phyloP scores from a whole-genome alignment of 2,113 vertebrate genomes.

The Anoura caudifer region DNA sequence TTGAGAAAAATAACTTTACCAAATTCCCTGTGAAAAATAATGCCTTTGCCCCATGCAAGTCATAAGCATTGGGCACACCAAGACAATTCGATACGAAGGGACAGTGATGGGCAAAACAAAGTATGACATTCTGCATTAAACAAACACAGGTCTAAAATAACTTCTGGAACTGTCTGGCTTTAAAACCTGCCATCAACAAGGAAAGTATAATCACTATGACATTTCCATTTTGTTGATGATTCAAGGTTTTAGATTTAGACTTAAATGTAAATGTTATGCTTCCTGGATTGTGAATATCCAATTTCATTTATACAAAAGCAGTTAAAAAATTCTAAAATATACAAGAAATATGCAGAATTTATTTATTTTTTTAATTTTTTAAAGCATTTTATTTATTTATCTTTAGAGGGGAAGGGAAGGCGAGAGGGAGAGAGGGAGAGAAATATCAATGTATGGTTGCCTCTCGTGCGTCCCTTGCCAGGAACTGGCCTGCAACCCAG shows the following conservation, averaged over 20 bases:
- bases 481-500: too few relatives aligned
- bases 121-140: neutral
- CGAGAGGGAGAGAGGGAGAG: too few relatives aligned
- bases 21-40: neutral
- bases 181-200: neutral
- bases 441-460: too few relatives aligned
- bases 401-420: too few relatives aligned
- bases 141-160: neutral
- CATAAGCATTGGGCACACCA: neutral
- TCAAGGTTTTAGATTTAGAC: slow-evolving; percentile 36
- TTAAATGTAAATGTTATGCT: neutral
- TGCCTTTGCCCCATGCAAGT: neutral
- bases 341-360: neutral
- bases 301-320: neutral
- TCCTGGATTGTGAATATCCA: slow-evolving; percentile 32
- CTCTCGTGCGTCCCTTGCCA: too few relatives aligned
- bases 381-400: too few relatives aligned
- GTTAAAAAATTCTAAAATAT: neutral
- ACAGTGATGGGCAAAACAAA: neutral
- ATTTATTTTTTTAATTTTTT: too few relatives aligned
- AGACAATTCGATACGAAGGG: neutral
- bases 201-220: neutral
- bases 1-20: neutral
- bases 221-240: neutral
- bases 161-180: neutral